These are phyloP conservation scores for Coenonympha glycerion DNA, from an alignment of 2,888 invertebrate species.

Conservation along the genomic window DNA sequence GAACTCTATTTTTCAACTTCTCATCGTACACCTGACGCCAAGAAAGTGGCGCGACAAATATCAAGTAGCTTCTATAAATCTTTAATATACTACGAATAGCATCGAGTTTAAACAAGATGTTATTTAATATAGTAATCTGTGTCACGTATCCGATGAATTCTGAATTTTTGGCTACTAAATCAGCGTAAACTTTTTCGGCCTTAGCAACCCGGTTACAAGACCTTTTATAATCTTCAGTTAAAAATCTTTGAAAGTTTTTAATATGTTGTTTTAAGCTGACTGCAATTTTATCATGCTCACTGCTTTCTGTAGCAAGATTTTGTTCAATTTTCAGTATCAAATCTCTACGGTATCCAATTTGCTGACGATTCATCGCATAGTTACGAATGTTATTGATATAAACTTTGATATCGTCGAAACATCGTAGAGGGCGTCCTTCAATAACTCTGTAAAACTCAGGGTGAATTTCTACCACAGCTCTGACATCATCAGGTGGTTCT, in stretches of 20 bases:
- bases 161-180: slow-evolving; percentile 50
- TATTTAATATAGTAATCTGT: slow-evolving; percentile 53
- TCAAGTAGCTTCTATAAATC: slow-evolving; percentile 58
- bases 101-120: slow-evolving; percentile 62
- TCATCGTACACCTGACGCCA: slow-evolving; percentile 65
- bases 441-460: slow-evolving; percentile 79
- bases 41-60: slow-evolving; percentile 60
- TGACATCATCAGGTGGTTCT: slow-evolving; percentile 71
- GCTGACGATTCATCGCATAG: slow-evolving; percentile 69
- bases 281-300: slow-evolving; percentile 47
- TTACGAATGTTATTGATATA: slow-evolving; percentile 73
- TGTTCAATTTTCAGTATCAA: slow-evolving; percentile 58
- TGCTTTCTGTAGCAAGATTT: slow-evolving; percentile 49
- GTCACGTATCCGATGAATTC: slow-evolving; percentile 57
- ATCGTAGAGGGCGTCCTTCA: slow-evolving; percentile 76
- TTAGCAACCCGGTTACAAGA: slow-evolving; percentile 53
- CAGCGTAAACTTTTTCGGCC: slow-evolving; percentile 51
- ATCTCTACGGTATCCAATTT: slow-evolving; percentile 66
- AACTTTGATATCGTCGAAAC: slow-evolving; percentile 74
- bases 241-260: slow-evolving; percentile 62
- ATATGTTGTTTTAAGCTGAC: slow-evolving; percentile 56
- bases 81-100: slow-evolving; percentile 59
- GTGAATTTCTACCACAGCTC: slow-evolving; percentile 79
- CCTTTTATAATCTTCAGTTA: slow-evolving; percentile 67
- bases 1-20: slow-evolving; percentile 45